Conservation (phyloP, 1,140 invertebrate species). For the Anastrepha ludens region DNA sequence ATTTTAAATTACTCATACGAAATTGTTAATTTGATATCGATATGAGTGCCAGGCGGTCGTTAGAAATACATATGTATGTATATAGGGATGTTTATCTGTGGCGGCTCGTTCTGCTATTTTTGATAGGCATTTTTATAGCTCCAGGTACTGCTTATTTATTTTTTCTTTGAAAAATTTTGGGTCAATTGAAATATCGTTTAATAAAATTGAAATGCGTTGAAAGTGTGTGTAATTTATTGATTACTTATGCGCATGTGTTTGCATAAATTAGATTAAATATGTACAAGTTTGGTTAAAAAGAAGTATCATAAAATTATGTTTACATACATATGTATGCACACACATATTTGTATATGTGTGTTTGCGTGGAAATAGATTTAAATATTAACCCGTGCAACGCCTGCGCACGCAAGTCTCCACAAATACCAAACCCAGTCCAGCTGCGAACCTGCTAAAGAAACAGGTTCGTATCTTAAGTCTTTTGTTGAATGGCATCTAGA, state of each 20-base stretch:
- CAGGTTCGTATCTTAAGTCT: constrained; percentile 45
- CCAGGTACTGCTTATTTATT: not conserved
- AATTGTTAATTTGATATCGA: constrained; percentile 50
- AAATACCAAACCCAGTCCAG: constrained; percentile 45
- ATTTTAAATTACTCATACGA: constrained; percentile 25
- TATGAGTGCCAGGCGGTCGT: not conserved
- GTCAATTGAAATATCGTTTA: not conserved
- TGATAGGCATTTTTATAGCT: not conserved
- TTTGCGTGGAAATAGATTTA: not conserved
- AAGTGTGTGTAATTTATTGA: not conserved
- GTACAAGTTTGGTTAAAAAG: constrained; percentile 1
- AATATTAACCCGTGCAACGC: not conserved
- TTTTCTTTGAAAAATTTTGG: not conserved
- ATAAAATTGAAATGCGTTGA: constrained; percentile 1
- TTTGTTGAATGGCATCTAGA: constrained; percentile 13
- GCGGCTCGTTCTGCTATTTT: not conserved
- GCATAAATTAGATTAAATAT: constrained; percentile 11
- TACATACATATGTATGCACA: not conserved
- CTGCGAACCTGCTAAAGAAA: not conserved
- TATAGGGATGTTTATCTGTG: not conserved
- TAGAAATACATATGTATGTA: not conserved
- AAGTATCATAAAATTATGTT: constrained; percentile 35
- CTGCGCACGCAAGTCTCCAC: not conserved
- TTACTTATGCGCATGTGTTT: constrained; percentile 13
- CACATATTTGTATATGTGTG: not conserved